Evolutionary conservation across 2,888 invertebrate genomes (phyloP).

Genomic region (Pelosia muscerda): DNA sequence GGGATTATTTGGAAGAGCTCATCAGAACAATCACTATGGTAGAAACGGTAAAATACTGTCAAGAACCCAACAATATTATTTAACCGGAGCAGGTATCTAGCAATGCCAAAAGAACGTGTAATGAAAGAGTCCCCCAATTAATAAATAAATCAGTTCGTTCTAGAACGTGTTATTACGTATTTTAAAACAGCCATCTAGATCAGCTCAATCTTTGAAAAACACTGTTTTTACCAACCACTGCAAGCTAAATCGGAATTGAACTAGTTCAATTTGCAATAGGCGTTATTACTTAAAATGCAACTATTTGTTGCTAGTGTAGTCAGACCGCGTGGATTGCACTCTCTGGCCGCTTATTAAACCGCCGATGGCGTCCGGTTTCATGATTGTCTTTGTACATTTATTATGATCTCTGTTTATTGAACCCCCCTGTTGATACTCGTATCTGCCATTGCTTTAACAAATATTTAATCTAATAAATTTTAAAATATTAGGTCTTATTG

Average conservation of each 20-base stretch:
- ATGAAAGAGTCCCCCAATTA: too few species aligned
- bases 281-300: constrained; percentile 56
- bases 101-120: too few species aligned
- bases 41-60: too few species aligned
- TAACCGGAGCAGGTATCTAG: too few species aligned
- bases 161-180: too few species aligned
- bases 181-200: neutral
- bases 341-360: constrained; percentile 31
- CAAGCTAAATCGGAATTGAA: constrained; percentile 31
- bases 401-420: constrained; percentile 27
- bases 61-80: too few species aligned
- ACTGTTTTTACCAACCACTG: constrained; percentile 26
- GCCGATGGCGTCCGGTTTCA: constrained; percentile 23
- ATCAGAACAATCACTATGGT: too few species aligned
- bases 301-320: constrained; percentile 48
- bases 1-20: too few species aligned
- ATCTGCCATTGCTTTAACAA: neutral
- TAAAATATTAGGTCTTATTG: neutral
- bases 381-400: constrained; percentile 32
- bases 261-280: constrained; percentile 39
- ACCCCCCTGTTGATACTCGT: neutral
- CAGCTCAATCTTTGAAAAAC: constrained; percentile 6
- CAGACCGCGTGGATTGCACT: constrained; percentile 53
- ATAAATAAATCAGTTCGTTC: too few species aligned
- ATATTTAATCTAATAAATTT: too few species aligned